These are phyloP conservation scores for Pinna nobilis DNA, from an alignment of 1,140 invertebrate species.

Conservation along the genomic window DNA sequence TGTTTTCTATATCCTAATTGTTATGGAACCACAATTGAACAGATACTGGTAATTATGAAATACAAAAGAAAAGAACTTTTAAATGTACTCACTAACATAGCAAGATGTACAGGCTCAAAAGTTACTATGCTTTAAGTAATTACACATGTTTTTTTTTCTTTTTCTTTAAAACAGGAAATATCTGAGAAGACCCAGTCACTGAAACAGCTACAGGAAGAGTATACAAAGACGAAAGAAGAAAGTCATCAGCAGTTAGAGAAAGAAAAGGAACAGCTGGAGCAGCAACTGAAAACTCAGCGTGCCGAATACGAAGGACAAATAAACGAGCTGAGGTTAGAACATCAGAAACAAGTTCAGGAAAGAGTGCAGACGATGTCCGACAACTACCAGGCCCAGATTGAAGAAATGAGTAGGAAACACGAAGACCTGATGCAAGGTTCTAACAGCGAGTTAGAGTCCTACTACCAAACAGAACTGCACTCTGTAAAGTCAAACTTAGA, in stretches of 20 bases:
- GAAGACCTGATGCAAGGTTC: constrained; percentile 58
- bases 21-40: no score
- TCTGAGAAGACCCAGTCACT: constrained; percentile 51
- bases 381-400: constrained; percentile 54
- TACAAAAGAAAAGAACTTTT: no score
- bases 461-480: constrained; percentile 55
- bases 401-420: constrained; percentile 49
- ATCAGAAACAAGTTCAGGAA: constrained; percentile 48
- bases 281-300: constrained; percentile 21
- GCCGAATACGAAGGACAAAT: constrained; percentile 30
- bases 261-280: constrained; percentile 43
- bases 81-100: no score
- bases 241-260: constrained; percentile 28
- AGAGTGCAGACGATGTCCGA: constrained; percentile 50
- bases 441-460: constrained; percentile 49
- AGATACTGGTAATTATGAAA: no score
- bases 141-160: constrained; percentile 2
- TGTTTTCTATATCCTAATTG: no score
- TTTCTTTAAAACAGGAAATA: constrained; percentile 28
- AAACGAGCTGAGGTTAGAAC: constrained; percentile 38
- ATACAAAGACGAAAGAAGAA: constrained; percentile 31
- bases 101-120: no score
- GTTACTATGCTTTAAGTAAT: background rate
- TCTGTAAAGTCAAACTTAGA: constrained; percentile 45
- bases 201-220: constrained; percentile 47